Percentiles rank a stretch among this genome's conserved stretches.
Evolutionary conservation across 2,113 vertebrate genomes (phyloP).

Genomic region (Asarcornis scutulata): DNA sequence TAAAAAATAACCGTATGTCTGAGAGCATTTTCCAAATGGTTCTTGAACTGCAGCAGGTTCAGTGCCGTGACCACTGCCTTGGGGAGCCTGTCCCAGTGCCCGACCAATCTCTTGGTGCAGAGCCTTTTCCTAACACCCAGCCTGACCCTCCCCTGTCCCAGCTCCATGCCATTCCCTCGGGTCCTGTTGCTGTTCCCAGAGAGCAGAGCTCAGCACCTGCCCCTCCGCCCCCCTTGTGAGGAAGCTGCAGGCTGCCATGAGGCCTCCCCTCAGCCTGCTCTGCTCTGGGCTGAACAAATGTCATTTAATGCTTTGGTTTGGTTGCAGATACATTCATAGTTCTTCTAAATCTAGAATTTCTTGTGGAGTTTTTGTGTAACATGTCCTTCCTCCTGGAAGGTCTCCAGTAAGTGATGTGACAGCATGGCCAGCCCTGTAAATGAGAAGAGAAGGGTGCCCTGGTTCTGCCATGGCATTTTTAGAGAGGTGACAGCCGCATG

Average conservation of each 20-base stretch:
- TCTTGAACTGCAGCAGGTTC: background rate
- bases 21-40: background rate
- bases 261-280: too few species aligned
- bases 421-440: background rate
- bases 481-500: background rate
- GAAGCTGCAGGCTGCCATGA: background rate
- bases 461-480: slow-evolving; percentile 46
- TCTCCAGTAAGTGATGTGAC: slow-evolving; percentile 6
- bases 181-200: background rate
- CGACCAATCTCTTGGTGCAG: background rate
- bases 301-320: background rate
- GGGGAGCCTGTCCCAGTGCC: background rate
- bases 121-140: background rate
- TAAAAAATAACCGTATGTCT: background rate
- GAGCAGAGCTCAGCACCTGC: background rate
- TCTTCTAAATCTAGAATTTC: background rate
- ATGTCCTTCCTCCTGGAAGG: background rate
- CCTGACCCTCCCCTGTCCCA: background rate
- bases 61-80: background rate
- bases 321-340: background rate
- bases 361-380: background rate
- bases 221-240: background rate
- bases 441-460: slow-evolving; percentile 13
- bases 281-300: background rate
- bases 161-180: background rate